A percentile compares a stretch with the other conserved stretches of the same genome.
phyloP scores from a whole-genome alignment of 2,113 vertebrate genomes.

The Xyrauchen texanus region DNA sequence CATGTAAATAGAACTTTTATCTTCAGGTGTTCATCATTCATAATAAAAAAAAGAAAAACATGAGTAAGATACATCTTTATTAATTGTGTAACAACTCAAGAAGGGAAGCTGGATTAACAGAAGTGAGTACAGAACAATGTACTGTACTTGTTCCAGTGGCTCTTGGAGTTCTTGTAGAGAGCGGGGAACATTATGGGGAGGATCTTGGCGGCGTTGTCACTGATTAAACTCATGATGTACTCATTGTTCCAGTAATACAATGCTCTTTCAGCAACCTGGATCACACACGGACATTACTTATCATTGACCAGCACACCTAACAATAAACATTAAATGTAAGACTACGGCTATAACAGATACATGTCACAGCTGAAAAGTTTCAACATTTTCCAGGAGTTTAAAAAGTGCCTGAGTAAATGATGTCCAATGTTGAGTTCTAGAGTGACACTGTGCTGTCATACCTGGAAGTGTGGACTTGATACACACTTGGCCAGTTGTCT shows the following conservation, averaged over 20 bases:
- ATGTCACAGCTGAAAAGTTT: too few relatives aligned
- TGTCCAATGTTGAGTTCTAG: too few relatives aligned
- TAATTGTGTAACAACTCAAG: background rate
- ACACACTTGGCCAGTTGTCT: conserved; percentile 96
- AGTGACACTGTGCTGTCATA: conserved; percentile 50
- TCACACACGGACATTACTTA: conserved; percentile 1
- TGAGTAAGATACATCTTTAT: background rate
- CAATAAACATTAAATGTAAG: background rate
- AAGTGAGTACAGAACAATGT: background rate
- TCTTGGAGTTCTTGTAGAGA: conserved; percentile 98
- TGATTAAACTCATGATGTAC: conserved; percentile 98
- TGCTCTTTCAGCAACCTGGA: conserved; percentile 90
- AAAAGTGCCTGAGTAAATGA: too few relatives aligned
- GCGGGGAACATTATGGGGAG: conserved; percentile 99
- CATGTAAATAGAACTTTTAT: too few relatives aligned
- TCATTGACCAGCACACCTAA: background rate
- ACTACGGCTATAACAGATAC: too few relatives aligned
- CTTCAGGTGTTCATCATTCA: too few relatives aligned
- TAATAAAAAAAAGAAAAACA: too few relatives aligned
- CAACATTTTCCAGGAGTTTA: too few relatives aligned
- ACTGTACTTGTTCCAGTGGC: conserved; percentile 98
- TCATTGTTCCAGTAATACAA: conserved; percentile 99
- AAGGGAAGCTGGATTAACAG: background rate
- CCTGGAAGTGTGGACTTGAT: conserved; percentile 98
- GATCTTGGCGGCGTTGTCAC: conserved; percentile 94